Conservation (phyloP, 2,888 invertebrate species). For the Noctuana brunneofusca region DNA sequence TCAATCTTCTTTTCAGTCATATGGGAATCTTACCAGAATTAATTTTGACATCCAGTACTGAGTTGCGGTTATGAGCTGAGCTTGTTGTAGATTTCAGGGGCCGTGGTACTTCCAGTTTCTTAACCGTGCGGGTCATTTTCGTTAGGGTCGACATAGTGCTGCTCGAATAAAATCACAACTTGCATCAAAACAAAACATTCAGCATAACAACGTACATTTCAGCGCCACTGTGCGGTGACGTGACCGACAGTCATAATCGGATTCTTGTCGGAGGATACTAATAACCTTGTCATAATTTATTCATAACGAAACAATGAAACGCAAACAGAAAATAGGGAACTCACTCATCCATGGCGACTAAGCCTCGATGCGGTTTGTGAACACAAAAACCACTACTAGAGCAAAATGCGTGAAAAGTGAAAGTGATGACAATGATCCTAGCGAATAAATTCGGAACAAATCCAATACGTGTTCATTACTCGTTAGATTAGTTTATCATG, state of each 20-base stretch:
- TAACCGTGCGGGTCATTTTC: slow-evolving; percentile 87
- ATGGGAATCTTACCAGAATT: slow-evolving; percentile 71
- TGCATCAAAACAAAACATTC: slow-evolving; percentile 36
- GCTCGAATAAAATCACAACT: slow-evolving; percentile 47
- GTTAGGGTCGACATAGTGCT: slow-evolving; percentile 83
- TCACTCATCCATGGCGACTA: slow-evolving; percentile 81
- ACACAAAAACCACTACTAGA: slow-evolving; percentile 70
- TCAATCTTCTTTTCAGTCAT: slow-evolving; percentile 3
- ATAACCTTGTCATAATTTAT: slow-evolving; percentile 70
- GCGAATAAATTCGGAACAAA: slow-evolving; percentile 80
- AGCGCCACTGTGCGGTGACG: slow-evolving; percentile 36
- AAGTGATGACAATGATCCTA: slow-evolving; percentile 82
- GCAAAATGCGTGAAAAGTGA: slow-evolving; percentile 78
- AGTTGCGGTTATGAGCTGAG: slow-evolving; percentile 78
- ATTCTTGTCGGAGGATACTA: slow-evolving; percentile 62
- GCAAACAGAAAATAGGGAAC: slow-evolving; percentile 59
- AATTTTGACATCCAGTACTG: slow-evolving; percentile 79
- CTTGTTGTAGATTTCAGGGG: slow-evolving; percentile 86
- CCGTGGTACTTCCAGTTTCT: slow-evolving; percentile 89
- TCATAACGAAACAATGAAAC: slow-evolving; percentile 60
- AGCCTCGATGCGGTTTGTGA: slow-evolving; percentile 58
- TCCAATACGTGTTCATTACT: slow-evolving; percentile 82
- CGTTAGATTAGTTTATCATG: slow-evolving; percentile 70
- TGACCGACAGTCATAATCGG: slow-evolving; percentile 56
- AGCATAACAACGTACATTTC: slow-evolving; percentile 15